phyloP scores from a whole-genome alignment of 1,140 invertebrate genomes.

The Drosophila bifasciata region DNA sequence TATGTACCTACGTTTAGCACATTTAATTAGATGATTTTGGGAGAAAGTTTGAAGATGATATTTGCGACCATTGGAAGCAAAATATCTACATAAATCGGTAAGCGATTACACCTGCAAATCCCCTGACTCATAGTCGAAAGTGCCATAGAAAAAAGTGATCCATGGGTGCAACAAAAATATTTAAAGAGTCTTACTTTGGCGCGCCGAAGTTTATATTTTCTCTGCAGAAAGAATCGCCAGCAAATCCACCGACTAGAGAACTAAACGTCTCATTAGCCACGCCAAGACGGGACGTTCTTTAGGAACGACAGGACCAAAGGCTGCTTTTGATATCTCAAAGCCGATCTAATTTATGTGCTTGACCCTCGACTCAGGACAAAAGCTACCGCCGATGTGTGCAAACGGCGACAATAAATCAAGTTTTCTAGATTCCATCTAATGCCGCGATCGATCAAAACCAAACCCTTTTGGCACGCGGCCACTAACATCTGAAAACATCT shows the following conservation, averaged over 20 bases:
- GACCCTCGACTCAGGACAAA: constrained; percentile 29
- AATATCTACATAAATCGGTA: no score
- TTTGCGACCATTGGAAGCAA: no score
- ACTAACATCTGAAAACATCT: neutral
- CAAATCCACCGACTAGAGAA: constrained; percentile 1
- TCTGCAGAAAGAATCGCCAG: neutral
- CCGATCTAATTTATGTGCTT: constrained; percentile 59
- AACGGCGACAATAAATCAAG: constrained; percentile 59
- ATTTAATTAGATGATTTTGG: constrained; percentile 76
- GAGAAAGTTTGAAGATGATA: constrained; percentile 30
- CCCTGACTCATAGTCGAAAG: no score
- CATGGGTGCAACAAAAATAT: no score
- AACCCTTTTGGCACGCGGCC: constrained; percentile 10
- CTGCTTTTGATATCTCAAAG: constrained; percentile 39
- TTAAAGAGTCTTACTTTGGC: no score
- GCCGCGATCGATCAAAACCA: constrained; percentile 32
- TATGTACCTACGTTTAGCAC: constrained; percentile 63
- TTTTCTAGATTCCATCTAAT: constrained; percentile 32
- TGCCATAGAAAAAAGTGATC: no score
- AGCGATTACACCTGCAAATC: no score
- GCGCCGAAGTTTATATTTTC: no score
- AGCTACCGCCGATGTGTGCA: constrained; percentile 20
- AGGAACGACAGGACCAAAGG: constrained; percentile 33
- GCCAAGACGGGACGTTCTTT: constrained; percentile 38
- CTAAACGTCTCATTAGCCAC: constrained; percentile 55